Evolutionary conservation across 1,140 invertebrate species (phyloP), one percentile per base, ranked within the genome.

Genomic region (Drosophila sechellia): DNA sequence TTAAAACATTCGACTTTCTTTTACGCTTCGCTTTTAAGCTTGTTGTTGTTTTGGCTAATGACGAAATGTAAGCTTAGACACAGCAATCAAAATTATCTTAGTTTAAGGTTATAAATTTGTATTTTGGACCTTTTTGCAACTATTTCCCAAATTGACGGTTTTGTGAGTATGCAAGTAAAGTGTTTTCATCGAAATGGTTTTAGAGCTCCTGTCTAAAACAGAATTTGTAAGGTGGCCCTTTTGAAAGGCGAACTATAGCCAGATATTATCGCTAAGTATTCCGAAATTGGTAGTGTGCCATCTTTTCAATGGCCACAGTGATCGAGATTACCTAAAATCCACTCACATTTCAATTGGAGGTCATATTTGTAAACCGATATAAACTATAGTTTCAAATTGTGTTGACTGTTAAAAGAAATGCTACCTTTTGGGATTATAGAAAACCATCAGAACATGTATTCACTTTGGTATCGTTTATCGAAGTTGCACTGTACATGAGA

Each of bases 1-100:
- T 53, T 8, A 17, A 35, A 20, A 4, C 5, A 15, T 25, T 12
- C 1, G 27, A 8, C 22, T 58, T 43, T 46, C 1, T 11, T 43
- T 20, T 57, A 2, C 31, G 8, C 34, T 17, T n/a, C 5, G 4
- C 4, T 12, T 45, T 46, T 31, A 6, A 53, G 57, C 4, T 39
- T n/a, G 6, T 1, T 3, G 31, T 25, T 13, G 22, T 12, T 39
- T 3, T 12, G 13, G 4, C 25, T 31, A 1, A 13, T 25, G 12
- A 22, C n/a, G 11, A 22, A 37, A 35, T 17, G 27, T 57, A 6
- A 22, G 52, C 59, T 31, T 61, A 20, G 59, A 8, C 13, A 17
- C 25, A 59, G 1, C 25, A 22, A 40, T 58, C 31, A 54, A 42
- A 42, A 17, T 42, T 42, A 42, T 42, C 6, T 17, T 42, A 17